These are phyloP conservation scores for Drosophila limbata DNA, from an alignment of 2,888 invertebrate genomes.

Conservation along the genomic window DNA sequence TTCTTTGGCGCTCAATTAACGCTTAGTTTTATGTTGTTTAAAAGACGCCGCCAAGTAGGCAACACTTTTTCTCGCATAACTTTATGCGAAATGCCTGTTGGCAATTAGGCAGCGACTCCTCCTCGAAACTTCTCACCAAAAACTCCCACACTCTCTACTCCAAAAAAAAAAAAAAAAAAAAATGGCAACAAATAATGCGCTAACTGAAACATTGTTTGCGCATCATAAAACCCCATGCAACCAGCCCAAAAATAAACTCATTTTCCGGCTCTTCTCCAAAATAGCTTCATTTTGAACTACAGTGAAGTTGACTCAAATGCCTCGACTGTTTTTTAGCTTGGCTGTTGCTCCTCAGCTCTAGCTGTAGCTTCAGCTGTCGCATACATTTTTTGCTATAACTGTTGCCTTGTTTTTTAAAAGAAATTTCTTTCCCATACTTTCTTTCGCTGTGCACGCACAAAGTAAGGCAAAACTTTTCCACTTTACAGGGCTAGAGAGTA, in stretches of 20 bases:
- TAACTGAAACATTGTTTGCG: conserved; percentile 9
- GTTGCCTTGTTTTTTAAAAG: conserved; percentile 34
- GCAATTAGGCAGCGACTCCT: conserved; percentile 59
- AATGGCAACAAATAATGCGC: conserved; percentile 51
- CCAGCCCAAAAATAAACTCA: neutral
- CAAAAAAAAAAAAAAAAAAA: conserved; percentile 23
- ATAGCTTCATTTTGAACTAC: conserved; percentile 67
- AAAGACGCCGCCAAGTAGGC: conserved; percentile 58
- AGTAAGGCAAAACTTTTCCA: conserved; percentile 68
- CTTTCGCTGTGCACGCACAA: conserved; percentile 1
- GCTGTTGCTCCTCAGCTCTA: conserved; percentile 2
- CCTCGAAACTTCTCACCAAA: neutral
- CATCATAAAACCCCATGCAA: conserved; percentile 9
- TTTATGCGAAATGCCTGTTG: conserved; percentile 24
- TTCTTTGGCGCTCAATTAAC: conserved; percentile 73
- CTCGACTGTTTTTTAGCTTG: conserved; percentile 29
- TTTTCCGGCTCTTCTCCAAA: conserved; percentile 38
- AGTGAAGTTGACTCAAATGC: conserved; percentile 32
- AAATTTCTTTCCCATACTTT: conserved; percentile 1
- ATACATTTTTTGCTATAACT: conserved; percentile 26
- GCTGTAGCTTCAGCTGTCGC: conserved; percentile 4
- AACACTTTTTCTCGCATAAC: conserved; percentile 53
- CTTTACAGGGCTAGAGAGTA: conserved; percentile 58
- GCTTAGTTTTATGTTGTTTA: conserved; percentile 71
- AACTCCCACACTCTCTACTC: neutral